Conservation (phyloP, 2,113 vertebrate species). For the Picathartes gymnocephalus region DNA sequence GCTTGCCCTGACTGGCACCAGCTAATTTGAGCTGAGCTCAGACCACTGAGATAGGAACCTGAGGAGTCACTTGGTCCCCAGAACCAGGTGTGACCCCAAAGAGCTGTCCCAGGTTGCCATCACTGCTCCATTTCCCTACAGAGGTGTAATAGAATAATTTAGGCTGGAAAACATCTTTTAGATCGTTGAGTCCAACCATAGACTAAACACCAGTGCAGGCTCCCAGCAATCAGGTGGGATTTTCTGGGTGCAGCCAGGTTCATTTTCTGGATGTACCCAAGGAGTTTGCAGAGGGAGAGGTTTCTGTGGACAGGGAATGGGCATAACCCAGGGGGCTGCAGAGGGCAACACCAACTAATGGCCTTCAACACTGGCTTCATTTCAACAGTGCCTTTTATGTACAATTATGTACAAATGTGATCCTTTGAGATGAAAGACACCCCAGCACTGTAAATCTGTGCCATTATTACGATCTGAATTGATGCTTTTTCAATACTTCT, state of each 20-base stretch:
- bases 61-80: background rate
- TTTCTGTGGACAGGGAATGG: background rate
- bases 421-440: slow-evolving; percentile 39
- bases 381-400: background rate
- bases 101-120: background rate
- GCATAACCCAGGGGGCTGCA: background rate
- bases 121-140: background rate
- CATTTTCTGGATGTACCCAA: background rate
- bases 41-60: background rate
- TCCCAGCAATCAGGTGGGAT: background rate
- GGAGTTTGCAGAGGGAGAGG: background rate
- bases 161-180: background rate
- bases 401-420: background rate
- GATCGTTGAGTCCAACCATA: background rate
- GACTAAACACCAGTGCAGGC: background rate
- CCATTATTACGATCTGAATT: background rate
- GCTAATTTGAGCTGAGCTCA: background rate
- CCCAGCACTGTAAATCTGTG: slow-evolving; percentile 3
- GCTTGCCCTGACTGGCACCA: background rate
- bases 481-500: slow-evolving; percentile 31
- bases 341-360: background rate
- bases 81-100: background rate
- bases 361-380: background rate
- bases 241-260: background rate
- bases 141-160: background rate